Conservation (phyloP, 92 coral and sea anemone species). For the Desmophyllum pertusum region DNA sequence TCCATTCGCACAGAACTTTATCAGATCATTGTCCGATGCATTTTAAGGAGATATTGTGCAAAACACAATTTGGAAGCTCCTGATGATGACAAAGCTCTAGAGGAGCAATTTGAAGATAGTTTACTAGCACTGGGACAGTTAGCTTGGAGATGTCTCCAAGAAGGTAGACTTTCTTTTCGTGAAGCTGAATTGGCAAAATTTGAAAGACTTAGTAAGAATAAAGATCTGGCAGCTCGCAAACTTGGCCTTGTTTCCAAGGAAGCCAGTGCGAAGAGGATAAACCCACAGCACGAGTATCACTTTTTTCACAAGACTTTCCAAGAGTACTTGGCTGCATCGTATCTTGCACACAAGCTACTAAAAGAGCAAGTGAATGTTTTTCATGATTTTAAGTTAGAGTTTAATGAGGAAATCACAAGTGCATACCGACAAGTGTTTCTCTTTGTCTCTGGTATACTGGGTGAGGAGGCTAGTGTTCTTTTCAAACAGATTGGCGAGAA, state of each 20-base stretch:
- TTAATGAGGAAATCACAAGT: neutral
- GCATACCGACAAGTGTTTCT: neutral
- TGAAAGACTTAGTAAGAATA: neutral
- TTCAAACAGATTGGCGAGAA: slow-evolving; percentile 6
- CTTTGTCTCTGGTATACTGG: slow-evolving; percentile 5
- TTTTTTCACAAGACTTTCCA: slow-evolving; percentile 4
- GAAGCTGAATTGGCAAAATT: slow-evolving; percentile 3
- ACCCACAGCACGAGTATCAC: slow-evolving; percentile 10
- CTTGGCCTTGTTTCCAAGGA: slow-evolving; percentile 13
- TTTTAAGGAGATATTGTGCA: neutral
- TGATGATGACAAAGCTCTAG: neutral
- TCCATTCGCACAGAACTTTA: neutral
- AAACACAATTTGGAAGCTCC: neutral
- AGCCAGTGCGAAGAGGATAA: neutral
- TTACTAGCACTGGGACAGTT: neutral
- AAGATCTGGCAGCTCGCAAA: slow-evolving; percentile 1
- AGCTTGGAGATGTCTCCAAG: slow-evolving; percentile 3
- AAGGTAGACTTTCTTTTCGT: neutral
- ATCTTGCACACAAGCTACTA: neutral
- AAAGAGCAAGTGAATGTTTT: neutral
- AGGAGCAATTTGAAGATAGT: neutral
- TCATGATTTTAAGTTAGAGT: neutral
- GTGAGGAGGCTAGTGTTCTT: neutral
- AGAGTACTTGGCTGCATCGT: slow-evolving; percentile 6
- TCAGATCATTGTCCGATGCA: slow-evolving; percentile 4